Conservation (phyloP, 2,888 invertebrate genomes). For the Hermodice carunculata region DNA sequence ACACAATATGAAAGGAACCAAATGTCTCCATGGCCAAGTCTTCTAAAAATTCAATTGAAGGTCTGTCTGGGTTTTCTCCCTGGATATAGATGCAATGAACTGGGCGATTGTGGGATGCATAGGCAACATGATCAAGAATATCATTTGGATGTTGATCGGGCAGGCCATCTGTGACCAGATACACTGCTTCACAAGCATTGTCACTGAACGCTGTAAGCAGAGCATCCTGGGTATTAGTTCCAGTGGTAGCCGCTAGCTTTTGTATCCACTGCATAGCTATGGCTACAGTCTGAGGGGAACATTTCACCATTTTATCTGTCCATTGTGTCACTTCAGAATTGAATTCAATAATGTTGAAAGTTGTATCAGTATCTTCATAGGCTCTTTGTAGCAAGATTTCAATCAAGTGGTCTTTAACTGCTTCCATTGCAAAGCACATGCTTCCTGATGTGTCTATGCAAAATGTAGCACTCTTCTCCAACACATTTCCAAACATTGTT, state of each 20-base stretch:
- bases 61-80: slow-evolving; percentile 52
- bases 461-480: slow-evolving; percentile 65
- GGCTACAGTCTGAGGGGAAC: slow-evolving; percentile 64
- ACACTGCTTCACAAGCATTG: slow-evolving; percentile 61
- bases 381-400: slow-evolving; percentile 59
- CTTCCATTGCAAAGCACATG: slow-evolving; percentile 63
- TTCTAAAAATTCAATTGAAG: slow-evolving; percentile 62
- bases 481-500: slow-evolving; percentile 62
- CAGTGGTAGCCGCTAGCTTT: slow-evolving; percentile 62
- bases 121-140: slow-evolving; percentile 61
- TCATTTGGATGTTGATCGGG: slow-evolving; percentile 65
- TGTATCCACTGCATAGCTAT: slow-evolving; percentile 66
- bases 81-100: slow-evolving; percentile 66
- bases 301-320: slow-evolving; percentile 67
- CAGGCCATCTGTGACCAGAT: slow-evolving; percentile 66
- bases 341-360: slow-evolving; percentile 67
- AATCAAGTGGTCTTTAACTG: slow-evolving; percentile 65
- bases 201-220: slow-evolving; percentile 63
- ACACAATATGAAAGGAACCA: slow-evolving; percentile 64
- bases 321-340: slow-evolving; percentile 67
- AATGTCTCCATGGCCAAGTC: slow-evolving; percentile 65
- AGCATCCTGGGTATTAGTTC: slow-evolving; percentile 67
- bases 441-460: slow-evolving; percentile 69
- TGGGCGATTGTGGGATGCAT: slow-evolving; percentile 53
- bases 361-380: slow-evolving; percentile 46